phyloP scores from a whole-genome alignment of 2,797 vertebrate genomes.

The Xiphorhynchus erythropygius region DNA sequence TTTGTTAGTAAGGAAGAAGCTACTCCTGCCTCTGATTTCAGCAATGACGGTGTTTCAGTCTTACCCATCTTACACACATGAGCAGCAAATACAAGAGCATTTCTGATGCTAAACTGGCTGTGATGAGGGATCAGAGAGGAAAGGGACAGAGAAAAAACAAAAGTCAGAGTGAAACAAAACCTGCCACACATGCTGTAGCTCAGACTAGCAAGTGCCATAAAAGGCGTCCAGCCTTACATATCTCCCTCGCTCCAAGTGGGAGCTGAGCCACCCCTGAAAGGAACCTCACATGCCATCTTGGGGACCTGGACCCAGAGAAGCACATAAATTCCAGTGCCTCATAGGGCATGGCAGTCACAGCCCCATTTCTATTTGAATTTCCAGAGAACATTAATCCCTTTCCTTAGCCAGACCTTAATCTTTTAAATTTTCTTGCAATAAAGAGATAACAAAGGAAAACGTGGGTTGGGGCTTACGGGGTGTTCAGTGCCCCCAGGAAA shows the following conservation, averaged over 20 bases:
- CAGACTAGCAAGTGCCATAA: background rate
- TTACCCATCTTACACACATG: background rate
- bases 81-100: background rate
- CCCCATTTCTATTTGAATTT: background rate
- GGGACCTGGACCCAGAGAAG: background rate
- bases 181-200: background rate
- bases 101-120: background rate
- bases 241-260: rapidly evolving
- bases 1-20: background rate
- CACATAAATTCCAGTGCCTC: background rate
- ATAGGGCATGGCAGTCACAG: background rate
- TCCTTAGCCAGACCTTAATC: background rate
- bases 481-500: background rate
- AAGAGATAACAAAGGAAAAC: background rate
- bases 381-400: background rate
- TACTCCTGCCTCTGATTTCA: background rate
- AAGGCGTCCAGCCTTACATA: background rate
- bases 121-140: background rate
- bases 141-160: background rate
- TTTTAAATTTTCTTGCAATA: background rate
- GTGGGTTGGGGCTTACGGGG: rapidly evolving
- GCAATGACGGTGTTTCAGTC: background rate
- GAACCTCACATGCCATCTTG: rapidly evolving
- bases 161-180: background rate
- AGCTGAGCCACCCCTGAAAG: background rate